These are phyloP conservation scores for Acleris holmiana DNA, from an alignment of 2,888 invertebrate genomes.

Conservation along the genomic window DNA sequence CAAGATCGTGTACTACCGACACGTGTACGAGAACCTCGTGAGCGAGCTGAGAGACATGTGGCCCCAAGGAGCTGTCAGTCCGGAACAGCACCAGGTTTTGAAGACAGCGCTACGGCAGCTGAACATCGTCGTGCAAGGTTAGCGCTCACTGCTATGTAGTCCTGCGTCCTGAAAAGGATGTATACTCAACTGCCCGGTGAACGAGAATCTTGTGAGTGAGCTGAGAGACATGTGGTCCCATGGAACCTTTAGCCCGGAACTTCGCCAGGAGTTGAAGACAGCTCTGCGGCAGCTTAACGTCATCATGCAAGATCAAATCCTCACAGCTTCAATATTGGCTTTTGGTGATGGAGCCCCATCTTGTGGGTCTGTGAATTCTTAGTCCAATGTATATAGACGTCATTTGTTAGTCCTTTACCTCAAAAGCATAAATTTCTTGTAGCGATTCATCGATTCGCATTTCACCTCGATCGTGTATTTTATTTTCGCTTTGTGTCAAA, in stretches of 20 bases:
- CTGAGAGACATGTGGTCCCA: conserved; percentile 66
- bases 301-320: conserved; percentile 54
- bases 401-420: too few relatives aligned
- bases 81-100: conserved; percentile 60
- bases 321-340: too few relatives aligned
- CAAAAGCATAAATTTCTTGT: too few relatives aligned
- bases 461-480: too few relatives aligned
- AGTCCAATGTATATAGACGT: too few relatives aligned
- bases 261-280: conserved; percentile 53
- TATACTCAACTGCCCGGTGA: conserved; percentile 58
- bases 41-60: conserved; percentile 63
- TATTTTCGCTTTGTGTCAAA: too few relatives aligned
- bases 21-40: conserved; percentile 59
- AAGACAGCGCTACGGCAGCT: conserved; percentile 50
- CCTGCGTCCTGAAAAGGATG: conserved; percentile 26
- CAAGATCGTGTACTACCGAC: conserved; percentile 62
- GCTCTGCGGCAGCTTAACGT: conserved; percentile 52
- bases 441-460: too few relatives aligned
- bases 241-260: conserved; percentile 56
- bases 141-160: too few relatives aligned
- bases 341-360: too few relatives aligned
- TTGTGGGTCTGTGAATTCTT: too few relatives aligned
- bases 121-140: conserved; percentile 57
- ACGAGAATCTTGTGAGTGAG: conserved; percentile 57
- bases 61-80: conserved; percentile 55